Evolutionary conservation across 2,113 vertebrate genomes (phyloP).

Genomic region (Otus sunia): DNA sequence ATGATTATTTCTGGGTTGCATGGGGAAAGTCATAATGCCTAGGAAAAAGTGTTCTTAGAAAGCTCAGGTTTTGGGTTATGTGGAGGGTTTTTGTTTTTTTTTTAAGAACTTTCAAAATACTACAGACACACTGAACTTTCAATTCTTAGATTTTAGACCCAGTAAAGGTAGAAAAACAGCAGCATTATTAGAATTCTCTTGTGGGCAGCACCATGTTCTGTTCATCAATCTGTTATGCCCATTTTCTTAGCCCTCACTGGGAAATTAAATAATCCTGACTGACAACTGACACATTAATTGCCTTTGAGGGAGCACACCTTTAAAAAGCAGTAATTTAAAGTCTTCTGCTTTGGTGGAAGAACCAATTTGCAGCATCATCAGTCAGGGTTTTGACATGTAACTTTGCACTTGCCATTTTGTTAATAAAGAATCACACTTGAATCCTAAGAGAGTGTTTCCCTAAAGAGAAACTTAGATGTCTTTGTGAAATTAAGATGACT

Average conservation of each 20-base stretch:
- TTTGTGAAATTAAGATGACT: conserved; percentile 69
- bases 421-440: conserved; percentile 61
- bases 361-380: conserved; percentile 64
- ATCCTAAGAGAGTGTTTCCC: conserved; percentile 63
- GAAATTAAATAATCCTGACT: conserved; percentile 68
- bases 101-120: neutral
- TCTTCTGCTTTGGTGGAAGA: conserved; percentile 53
- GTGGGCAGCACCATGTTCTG: neutral
- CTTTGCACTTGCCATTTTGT: conserved; percentile 59
- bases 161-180: neutral
- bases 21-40: neutral
- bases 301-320: conserved; percentile 66
- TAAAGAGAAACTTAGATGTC: conserved; percentile 60
- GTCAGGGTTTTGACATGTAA: conserved; percentile 64
- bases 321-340: conserved; percentile 61
- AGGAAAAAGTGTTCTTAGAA: neutral
- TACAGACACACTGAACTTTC: neutral
- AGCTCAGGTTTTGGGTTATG: neutral
- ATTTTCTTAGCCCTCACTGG: conserved; percentile 13
- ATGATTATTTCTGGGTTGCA: neutral
- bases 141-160: neutral
- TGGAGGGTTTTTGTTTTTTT: neutral
- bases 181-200: neutral
- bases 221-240: conserved; percentile 41
- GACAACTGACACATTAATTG: conserved; percentile 67